These are phyloP conservation scores for Hiodon alosoides DNA, from an alignment of 2,113 vertebrate genomes.

Conservation along the genomic window DNA sequence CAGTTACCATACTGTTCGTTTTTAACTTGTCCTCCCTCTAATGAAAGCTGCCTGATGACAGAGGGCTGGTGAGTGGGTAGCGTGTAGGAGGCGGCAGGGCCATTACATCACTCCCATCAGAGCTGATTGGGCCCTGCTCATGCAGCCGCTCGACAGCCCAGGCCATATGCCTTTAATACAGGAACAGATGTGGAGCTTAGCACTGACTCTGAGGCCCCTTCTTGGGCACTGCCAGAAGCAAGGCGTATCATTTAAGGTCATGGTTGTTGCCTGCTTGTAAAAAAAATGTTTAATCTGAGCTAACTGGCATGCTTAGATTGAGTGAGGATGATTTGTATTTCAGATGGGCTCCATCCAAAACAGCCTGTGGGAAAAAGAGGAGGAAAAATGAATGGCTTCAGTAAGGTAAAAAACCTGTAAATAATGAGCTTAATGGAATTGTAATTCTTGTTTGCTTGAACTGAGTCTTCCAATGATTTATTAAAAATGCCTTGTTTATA, in stretches of 20 bases:
- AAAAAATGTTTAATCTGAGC: slow-evolving; percentile 48
- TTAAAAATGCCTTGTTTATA: not conserved
- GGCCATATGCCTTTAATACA: slow-evolving; percentile 69
- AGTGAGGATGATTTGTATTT: slow-evolving; percentile 51
- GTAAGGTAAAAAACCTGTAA: not conserved
- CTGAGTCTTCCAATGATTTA: not conserved
- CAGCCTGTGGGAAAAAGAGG: slow-evolving; percentile 19
- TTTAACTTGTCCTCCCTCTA: slow-evolving; percentile 24
- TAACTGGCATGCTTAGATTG: slow-evolving; percentile 50
- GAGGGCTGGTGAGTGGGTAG: slow-evolving; percentile 51
- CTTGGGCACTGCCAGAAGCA: slow-evolving; percentile 40
- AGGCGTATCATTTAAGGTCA: slow-evolving; percentile 46
- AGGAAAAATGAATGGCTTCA: slow-evolving; percentile 32
- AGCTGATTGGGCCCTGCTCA: slow-evolving; percentile 59
- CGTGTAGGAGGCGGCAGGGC: slow-evolving; percentile 33
- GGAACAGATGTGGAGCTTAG: slow-evolving; percentile 62
- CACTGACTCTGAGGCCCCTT: slow-evolving; percentile 32
- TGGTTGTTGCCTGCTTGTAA: slow-evolving; percentile 48
- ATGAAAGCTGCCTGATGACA: slow-evolving; percentile 56
- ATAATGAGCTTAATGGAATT: not conserved
- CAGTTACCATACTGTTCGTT: not conserved
- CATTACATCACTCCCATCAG: slow-evolving; percentile 65
- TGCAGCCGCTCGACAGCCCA: not conserved
- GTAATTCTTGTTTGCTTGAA: not conserved
- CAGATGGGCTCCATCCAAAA: slow-evolving; percentile 41